Percentiles rank a stretch among this genome's conserved stretches.
phyloP scores from a whole-genome alignment of 2,797 vertebrate genomes.

The Aeoliscus strigatus region DNA sequence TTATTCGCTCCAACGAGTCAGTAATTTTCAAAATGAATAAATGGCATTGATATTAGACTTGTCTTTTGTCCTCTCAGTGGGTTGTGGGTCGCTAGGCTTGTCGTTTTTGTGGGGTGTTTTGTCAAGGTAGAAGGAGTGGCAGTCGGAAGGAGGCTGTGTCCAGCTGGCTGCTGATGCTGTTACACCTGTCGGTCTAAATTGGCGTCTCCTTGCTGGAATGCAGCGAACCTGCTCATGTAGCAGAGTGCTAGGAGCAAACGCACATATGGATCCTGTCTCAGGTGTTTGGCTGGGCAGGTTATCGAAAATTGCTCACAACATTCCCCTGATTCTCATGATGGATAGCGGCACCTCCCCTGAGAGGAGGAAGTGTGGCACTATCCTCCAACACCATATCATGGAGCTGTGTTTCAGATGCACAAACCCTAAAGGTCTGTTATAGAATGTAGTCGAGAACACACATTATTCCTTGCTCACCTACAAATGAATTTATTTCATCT shows the following conservation, averaged over 20 bases:
- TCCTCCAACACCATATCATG: slow-evolving; percentile 3
- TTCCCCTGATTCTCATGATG: slow-evolving; percentile 21
- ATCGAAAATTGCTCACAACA: slow-evolving; percentile 22
- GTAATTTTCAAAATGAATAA: neutral
- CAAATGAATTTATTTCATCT: neutral
- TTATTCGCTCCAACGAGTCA: slow-evolving; percentile 8
- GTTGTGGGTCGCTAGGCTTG: neutral
- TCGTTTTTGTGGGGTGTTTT: neutral
- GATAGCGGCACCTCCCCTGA: slow-evolving; percentile 51
- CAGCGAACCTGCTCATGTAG: slow-evolving; percentile 32
- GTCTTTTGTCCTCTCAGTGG: neutral
- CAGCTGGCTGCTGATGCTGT: slow-evolving; percentile 34
- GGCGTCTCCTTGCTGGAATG: slow-evolving; percentile 47
- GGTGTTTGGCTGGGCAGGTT: slow-evolving; percentile 6
- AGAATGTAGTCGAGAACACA: neutral
- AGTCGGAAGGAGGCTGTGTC: slow-evolving; percentile 4
- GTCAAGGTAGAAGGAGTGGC: slow-evolving; percentile 10
- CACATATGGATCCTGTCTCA: neutral
- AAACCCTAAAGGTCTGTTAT: neutral
- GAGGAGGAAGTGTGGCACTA: slow-evolving; percentile 23
- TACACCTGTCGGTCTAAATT: slow-evolving; percentile 62
- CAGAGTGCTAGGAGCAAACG: slow-evolving; percentile 21
- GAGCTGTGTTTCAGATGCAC: neutral
- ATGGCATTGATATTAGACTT: neutral
- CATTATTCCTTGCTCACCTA: neutral